These are phyloP conservation scores for Trachelus stipa DNA, from an alignment of 2,888 invertebrate genomes.

Conservation along the genomic window DNA sequence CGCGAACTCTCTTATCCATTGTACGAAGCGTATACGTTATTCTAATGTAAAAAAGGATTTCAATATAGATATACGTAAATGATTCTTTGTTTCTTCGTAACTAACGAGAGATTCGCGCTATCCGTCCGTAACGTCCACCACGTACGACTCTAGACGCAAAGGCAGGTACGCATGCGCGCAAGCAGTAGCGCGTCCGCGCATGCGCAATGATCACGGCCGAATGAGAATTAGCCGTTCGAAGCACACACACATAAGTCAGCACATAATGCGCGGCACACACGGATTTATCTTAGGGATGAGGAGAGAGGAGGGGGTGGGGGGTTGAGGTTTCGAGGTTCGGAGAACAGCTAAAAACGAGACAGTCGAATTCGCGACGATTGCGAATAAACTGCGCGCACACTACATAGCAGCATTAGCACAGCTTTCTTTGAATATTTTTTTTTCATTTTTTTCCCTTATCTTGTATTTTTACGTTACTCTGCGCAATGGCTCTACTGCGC, in stretches of 20 bases:
- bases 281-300: neutral
- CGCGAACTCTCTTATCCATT: neutral
- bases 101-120: neutral
- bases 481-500: constrained; percentile 1
- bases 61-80: neutral
- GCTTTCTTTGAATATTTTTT: constrained; percentile 7
- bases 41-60: no score
- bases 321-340: neutral
- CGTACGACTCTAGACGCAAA: neutral
- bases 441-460: neutral
- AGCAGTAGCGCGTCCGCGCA: constrained; percentile 40
- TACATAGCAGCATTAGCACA: constrained; percentile 16
- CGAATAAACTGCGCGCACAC: constrained; percentile 15
- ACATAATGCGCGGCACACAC: constrained; percentile 24
- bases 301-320: neutral
- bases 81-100: neutral
- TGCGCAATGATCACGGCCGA: constrained; percentile 25
- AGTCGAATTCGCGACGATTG: neutral
- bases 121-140: neutral
- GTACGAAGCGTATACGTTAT: neutral
- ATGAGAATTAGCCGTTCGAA: constrained; percentile 30
- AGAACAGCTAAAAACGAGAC: neutral
- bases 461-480: neutral
- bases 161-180: constrained; percentile 32
- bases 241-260: constrained; percentile 12